Conservation (phyloP, 2,113 vertebrate species). For the Apodemus sylvaticus region DNA sequence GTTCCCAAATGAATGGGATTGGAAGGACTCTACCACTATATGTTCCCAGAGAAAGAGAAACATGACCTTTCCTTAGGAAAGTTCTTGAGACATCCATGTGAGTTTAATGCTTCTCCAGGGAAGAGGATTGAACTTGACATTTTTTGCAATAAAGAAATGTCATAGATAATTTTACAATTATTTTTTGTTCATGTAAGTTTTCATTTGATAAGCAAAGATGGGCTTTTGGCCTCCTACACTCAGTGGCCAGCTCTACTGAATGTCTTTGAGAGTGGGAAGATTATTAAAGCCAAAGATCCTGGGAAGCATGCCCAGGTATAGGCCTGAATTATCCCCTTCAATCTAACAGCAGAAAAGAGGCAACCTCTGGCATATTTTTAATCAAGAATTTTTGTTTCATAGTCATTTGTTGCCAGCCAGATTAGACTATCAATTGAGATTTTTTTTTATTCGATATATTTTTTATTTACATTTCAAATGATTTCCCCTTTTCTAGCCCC, state of each 20-base stretch:
- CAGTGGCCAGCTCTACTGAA: background rate
- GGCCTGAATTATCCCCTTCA: background rate
- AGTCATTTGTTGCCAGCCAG: background rate
- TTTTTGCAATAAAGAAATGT: background rate
- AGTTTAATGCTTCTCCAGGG: background rate
- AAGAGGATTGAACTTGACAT: background rate
- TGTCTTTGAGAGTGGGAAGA: background rate
- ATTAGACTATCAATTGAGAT: background rate
- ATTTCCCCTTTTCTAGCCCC: no score
- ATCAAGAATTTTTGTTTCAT: rapidly evolving
- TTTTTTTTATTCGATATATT: no score
- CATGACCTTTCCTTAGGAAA: background rate
- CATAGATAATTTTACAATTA: background rate
- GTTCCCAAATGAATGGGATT: background rate
- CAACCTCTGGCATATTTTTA: background rate
- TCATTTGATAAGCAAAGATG: conserved; percentile 23
- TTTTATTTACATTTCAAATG: no score
- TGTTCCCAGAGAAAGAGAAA: background rate
- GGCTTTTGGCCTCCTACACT: background rate
- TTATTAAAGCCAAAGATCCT: background rate
- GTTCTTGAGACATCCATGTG: background rate
- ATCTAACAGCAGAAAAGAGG: rapidly evolving
- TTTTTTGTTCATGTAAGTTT: background rate
- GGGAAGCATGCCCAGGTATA: background rate
- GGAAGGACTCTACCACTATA: no score